Evolutionary conservation across 2,888 invertebrate species (phyloP).

Genomic region (Globia sparganii): DNA sequence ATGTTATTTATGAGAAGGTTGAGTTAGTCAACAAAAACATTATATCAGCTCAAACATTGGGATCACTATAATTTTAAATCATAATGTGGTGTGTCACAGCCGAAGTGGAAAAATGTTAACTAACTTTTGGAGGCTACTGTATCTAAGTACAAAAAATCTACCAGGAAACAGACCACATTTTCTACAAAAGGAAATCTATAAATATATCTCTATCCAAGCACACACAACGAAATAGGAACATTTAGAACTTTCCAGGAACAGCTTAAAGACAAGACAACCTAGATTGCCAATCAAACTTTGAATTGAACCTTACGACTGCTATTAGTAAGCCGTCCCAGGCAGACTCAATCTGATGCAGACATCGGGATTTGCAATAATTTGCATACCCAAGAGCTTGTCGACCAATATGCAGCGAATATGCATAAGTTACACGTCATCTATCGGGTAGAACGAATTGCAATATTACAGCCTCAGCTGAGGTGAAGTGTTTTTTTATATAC

Average conservation of each 20-base stretch:
- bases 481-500: neutral
- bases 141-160: neutral
- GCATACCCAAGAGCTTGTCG: slow-evolving; percentile 27
- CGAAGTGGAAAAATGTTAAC: too few relatives aligned
- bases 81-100: too few relatives aligned
- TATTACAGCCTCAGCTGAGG: neutral
- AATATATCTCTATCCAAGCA: neutral
- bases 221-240: neutral
- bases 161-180: neutral
- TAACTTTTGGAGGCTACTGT: neutral
- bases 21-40: too few relatives aligned
- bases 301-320: slow-evolving; percentile 12
- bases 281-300: slow-evolving; percentile 57
- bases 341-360: slow-evolving; percentile 14
- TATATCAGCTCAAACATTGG: too few relatives aligned
- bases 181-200: neutral
- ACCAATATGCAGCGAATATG: slow-evolving; percentile 41
- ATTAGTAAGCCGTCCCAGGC: slow-evolving; percentile 27
- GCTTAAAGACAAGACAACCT: neutral
- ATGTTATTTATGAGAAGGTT: too few relatives aligned
- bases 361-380: slow-evolving; percentile 53
- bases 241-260: slow-evolving; percentile 12
- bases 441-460: neutral
- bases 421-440: slow-evolving; percentile 24
- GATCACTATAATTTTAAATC: too few relatives aligned